Conservation (phyloP, 2,797 vertebrate genomes). For the Aeoliscus strigatus region DNA sequence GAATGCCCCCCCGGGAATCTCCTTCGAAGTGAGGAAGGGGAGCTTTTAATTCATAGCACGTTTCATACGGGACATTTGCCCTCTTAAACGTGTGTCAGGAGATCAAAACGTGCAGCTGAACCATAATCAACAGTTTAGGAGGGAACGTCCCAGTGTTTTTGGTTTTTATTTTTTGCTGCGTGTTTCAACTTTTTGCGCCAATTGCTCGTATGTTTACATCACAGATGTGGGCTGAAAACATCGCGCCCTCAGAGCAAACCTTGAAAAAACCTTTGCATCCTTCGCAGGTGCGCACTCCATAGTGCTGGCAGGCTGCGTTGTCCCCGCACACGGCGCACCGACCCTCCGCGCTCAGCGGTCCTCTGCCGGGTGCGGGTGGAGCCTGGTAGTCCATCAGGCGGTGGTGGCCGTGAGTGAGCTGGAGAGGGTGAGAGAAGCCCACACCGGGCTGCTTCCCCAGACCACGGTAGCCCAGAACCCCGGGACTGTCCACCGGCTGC, state of each 20-base stretch:
- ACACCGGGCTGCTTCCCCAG: constrained; percentile 89
- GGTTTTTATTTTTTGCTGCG: too few species aligned
- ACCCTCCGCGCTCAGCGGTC: constrained; percentile 95
- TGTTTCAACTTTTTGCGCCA: too few species aligned
- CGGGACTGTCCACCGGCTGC: too few species aligned
- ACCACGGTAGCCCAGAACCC: too few species aligned
- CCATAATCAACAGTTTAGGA: too few species aligned
- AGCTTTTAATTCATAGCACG: constrained; percentile 56
- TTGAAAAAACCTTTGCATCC: constrained; percentile 99
- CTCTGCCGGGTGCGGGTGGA: constrained; percentile 92
- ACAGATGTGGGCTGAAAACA: too few species aligned
- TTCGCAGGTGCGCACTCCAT: constrained; percentile 95
- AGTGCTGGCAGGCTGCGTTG: constrained; percentile 97
- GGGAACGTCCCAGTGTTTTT: too few species aligned
- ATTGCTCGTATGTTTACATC: too few species aligned
- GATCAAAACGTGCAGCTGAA: constrained; percentile 52
- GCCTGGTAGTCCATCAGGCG: constrained; percentile 94
- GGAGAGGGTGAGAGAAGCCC: constrained; percentile 90
- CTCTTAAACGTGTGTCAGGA: constrained; percentile 33
- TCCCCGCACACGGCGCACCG: constrained; percentile 96
- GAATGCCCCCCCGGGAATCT: constrained; percentile 67
- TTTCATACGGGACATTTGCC: constrained; percentile 49
- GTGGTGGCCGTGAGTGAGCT: constrained; percentile 90
- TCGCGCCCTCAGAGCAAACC: too few species aligned
- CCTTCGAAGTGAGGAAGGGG: constrained; percentile 19